A percentile compares a stretch with the other conserved stretches of the same genome.
These are phyloP conservation scores for Napeogenes inachia DNA, from an alignment of 2,888 invertebrate species.

Conservation along the genomic window DNA sequence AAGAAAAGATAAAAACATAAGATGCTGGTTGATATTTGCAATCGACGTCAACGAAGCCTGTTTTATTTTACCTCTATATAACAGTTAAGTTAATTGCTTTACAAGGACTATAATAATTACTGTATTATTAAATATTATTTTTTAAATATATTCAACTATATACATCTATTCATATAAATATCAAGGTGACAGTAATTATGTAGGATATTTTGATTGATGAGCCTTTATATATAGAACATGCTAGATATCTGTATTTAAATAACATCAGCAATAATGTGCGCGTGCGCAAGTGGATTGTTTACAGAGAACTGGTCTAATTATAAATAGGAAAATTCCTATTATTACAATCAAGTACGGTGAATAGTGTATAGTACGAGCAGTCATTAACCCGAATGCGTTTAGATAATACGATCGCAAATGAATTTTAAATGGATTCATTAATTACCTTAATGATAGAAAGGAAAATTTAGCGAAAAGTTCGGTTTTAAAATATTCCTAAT, in stretches of 20 bases:
- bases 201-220: conserved; percentile 16
- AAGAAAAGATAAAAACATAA: too few relatives aligned
- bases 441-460: conserved; percentile 59
- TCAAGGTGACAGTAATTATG: conserved; percentile 5
- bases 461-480: conserved; percentile 64
- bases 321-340: conserved; percentile 72
- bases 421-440: conserved; percentile 52
- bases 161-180: not conserved
- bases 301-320: conserved; percentile 47
- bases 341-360: conserved; percentile 53
- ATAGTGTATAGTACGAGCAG: conserved; percentile 36
- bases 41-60: too few relatives aligned
- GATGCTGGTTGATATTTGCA: too few relatives aligned
- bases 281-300: conserved; percentile 43
- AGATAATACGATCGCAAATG: conserved; percentile 59
- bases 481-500: conserved; percentile 25
- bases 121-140: not conserved
- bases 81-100: too few relatives aligned
- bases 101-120: too few relatives aligned
- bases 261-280: conserved; percentile 46
- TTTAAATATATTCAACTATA: not conserved
- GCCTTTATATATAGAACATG: conserved; percentile 18
- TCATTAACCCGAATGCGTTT: conserved; percentile 61
- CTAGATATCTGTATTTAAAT: conserved; percentile 22
- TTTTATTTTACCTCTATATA: too few relatives aligned